Base-by-base conservation (phyloP, 2,797 vertebrate genomes). In the Darevskia mixta region DNA sequence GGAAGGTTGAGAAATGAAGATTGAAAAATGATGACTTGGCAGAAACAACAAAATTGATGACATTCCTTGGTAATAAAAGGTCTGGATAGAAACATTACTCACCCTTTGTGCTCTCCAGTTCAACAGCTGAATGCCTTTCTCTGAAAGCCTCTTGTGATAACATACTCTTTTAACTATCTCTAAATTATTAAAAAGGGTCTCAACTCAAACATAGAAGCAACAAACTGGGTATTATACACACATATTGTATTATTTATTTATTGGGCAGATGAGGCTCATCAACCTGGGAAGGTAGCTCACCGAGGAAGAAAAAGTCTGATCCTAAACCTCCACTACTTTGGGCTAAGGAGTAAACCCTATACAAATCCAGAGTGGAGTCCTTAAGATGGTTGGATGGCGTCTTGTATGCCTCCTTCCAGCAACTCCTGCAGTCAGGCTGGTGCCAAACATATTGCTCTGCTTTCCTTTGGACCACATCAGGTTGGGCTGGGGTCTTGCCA, bases 21-120 rank as follows among this genome's bases (percentile, higher is more conserved):
- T 5, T 82, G 58, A 29, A 18, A 27, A 69, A 25, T 71, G 25
- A 32, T 84, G 55, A 45, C 23, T 80, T 80, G 25, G 17, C 69
- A 73, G 86, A 87, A 85, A 66, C 35, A 77, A 75, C 49, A 75
- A 4, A 13, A 80, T 13, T 25, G 76, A 85, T 85, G 38, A 17
- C 55, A 85, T 79, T 38, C 38, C 71, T 85, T 87, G 83, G 78
- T 55, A 43, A 23, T 45, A 29, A 49, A 29, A 38, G 43, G 8
- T 72, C 49, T 64, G 75, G 32, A 84, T 61, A 43, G 43, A 88
- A 88, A 85, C 38, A 73, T 85, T 23, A 55, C 38, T 72, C 66
- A 43, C 11, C 38, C 29, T 84, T 79, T 73, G 35, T 45, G 15
- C 76, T 13, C 13, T 73, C 67, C 29, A 73, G 4, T 29, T 79